Conservation (phyloP, 1,140 invertebrate species). For the Odontomachus brunneus region DNA sequence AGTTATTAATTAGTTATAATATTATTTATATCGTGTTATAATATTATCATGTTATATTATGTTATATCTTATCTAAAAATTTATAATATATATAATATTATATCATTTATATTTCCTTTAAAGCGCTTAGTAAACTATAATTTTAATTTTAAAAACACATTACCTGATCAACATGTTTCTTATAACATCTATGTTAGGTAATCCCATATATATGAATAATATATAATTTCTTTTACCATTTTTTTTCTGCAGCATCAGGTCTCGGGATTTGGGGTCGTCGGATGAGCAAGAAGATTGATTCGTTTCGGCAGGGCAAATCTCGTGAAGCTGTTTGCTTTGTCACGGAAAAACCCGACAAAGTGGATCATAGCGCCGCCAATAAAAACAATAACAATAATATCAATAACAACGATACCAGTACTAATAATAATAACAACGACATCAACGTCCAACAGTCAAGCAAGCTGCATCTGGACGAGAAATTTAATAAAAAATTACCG, state of each 20-base stretch:
- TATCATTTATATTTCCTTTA: too few species aligned
- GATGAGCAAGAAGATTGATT: conserved; percentile 92
- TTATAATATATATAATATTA: too few species aligned
- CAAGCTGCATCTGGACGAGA: conserved; percentile 80
- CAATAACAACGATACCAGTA: conserved; percentile 77
- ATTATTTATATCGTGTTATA: too few species aligned
- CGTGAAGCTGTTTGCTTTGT: conserved; percentile 85
- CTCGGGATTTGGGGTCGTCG: conserved; percentile 92
- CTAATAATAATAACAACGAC: conserved; percentile 79
- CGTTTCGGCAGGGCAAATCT: conserved; percentile 89
- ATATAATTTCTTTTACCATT: too few species aligned
- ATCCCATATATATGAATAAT: too few species aligned
- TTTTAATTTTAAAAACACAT: too few species aligned
- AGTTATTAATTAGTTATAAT: too few species aligned
- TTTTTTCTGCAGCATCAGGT: conserved; percentile 84
- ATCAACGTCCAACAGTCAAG: conserved; percentile 59
- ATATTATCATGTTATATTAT: too few species aligned
- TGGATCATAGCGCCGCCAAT: conserved; percentile 75
- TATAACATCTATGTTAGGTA: too few species aligned
- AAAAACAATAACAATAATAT: conserved; percentile 79
- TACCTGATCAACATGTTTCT: too few species aligned
- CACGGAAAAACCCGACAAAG: conserved; percentile 72
- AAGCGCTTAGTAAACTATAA: too few species aligned
- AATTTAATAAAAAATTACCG: conserved; percentile 83
- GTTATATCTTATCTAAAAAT: too few species aligned